Conservation (phyloP, 2,113 vertebrate genomes). For the Scartelaos histophorus region DNA sequence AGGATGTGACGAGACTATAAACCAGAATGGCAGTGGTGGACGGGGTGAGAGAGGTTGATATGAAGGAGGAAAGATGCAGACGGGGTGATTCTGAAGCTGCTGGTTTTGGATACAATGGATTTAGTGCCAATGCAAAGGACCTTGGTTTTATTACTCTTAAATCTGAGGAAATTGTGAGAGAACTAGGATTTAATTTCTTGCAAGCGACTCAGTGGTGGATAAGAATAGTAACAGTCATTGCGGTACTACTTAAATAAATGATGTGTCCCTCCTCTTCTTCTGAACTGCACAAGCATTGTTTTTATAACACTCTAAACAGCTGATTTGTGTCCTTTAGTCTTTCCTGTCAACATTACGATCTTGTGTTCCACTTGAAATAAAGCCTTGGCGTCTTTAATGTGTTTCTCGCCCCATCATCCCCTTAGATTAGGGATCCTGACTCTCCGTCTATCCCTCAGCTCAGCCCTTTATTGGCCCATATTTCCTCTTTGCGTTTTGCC, state of each 20-base stretch:
- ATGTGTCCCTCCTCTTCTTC: not conserved
- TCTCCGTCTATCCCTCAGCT: slow-evolving; percentile 49
- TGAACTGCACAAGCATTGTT: not conserved
- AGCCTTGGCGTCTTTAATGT: slow-evolving; percentile 48
- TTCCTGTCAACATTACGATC: slow-evolving; percentile 28
- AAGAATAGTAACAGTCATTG: too few species aligned
- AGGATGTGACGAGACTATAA: too few species aligned
- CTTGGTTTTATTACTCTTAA: too few species aligned
- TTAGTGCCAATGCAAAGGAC: too few species aligned
- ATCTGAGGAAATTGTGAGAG: too few species aligned
- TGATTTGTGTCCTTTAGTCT: slow-evolving; percentile 18
- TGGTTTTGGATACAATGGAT: too few species aligned
- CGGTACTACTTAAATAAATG: not conserved
- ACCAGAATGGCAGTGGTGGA: too few species aligned
- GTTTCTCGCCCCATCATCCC: slow-evolving; percentile 35
- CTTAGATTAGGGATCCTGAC: slow-evolving; percentile 40
- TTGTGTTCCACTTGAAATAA: slow-evolving; percentile 47
- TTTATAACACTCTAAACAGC: not conserved
- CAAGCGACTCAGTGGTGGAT: too few species aligned
- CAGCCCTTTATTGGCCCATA: slow-evolving; percentile 58
- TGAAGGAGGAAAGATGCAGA: too few species aligned
- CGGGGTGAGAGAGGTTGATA: too few species aligned
- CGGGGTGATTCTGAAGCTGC: too few species aligned
- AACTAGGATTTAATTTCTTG: too few species aligned
- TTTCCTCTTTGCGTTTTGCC: slow-evolving; percentile 44